Conservation (phyloP, 2,797 vertebrate species). For the Ciconia nigra region DNA sequence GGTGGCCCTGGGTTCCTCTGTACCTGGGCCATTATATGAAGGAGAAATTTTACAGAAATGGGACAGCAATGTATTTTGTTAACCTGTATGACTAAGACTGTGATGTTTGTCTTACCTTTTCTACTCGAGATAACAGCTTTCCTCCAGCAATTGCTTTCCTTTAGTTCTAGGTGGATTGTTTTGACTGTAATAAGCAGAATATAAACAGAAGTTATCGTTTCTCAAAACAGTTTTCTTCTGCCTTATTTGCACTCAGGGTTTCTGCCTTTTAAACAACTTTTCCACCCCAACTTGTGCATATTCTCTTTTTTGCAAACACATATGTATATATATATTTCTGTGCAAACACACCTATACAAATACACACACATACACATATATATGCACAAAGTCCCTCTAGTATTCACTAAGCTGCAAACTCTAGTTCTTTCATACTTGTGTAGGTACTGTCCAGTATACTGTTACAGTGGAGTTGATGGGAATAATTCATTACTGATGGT, state of each 20-base stretch:
- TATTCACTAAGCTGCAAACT: neutral
- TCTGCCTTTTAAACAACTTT: neutral
- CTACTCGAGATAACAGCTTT: neutral
- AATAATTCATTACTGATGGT: neutral
- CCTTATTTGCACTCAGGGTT: neutral
- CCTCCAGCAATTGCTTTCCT: neutral
- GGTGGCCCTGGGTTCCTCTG: neutral
- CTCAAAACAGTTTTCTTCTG: neutral
- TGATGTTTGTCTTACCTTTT: neutral
- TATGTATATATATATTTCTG: neutral
- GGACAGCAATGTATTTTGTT: neutral
- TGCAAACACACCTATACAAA: neutral
- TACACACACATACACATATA: neutral
- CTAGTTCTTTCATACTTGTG: neutral
- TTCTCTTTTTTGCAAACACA: neutral
- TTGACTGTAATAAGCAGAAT: neutral
- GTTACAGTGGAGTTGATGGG: neutral
- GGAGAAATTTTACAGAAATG: neutral
- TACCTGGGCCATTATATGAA: neutral
- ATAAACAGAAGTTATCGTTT: neutral
- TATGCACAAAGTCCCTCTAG: neutral
- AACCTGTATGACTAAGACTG: neutral
- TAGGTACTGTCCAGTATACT: neutral
- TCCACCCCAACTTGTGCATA: neutral
- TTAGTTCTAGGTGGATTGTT: neutral